phyloP scores from a whole-genome alignment of 2,113 vertebrate species.

The Galeopterus variegatus region DNA sequence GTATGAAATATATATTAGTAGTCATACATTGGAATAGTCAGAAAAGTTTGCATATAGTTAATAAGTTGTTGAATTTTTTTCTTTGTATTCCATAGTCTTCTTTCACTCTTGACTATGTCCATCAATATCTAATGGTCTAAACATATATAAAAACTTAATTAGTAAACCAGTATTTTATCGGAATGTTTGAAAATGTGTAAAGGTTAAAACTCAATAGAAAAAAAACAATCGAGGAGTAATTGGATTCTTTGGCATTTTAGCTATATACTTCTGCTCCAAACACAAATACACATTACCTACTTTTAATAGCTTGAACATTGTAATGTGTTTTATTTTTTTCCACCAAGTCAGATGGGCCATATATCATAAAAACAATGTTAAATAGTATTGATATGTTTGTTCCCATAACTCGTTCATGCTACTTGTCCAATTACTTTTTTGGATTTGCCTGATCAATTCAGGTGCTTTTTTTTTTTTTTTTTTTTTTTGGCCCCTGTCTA shows the following conservation, averaged over 20 bases:
- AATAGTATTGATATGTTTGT: not conserved
- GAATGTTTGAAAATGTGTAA: slow-evolving; percentile 21
- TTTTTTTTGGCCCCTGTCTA: not conserved
- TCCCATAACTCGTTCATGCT: not conserved
- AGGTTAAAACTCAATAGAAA: slow-evolving; percentile 37
- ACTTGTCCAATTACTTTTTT: slow-evolving; percentile 17
- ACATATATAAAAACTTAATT: slow-evolving; percentile 1
- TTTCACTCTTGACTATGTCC: not conserved
- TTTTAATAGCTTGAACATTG: not conserved
- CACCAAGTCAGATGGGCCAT: not conserved
- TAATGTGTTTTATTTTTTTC: not conserved
- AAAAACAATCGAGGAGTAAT: not conserved
- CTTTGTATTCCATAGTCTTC: not conserved
- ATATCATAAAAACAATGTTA: slow-evolving; percentile 18
- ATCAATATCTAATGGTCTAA: not conserved
- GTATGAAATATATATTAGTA: slow-evolving; percentile 32
- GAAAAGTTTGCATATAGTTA: slow-evolving; percentile 24
- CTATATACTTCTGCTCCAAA: not conserved
- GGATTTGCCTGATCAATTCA: not conserved
- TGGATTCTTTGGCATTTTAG: not conserved
- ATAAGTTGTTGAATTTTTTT: not conserved
- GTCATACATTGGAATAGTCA: slow-evolving; percentile 24
- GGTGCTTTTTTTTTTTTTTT: not conserved
- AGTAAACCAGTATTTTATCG: slow-evolving; percentile 12
- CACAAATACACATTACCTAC: not conserved